Evolutionary conservation across 2,888 invertebrate genomes (phyloP), one percentile per base, ranked within the genome.

Genomic region (Galeruca laticollis): DNA sequence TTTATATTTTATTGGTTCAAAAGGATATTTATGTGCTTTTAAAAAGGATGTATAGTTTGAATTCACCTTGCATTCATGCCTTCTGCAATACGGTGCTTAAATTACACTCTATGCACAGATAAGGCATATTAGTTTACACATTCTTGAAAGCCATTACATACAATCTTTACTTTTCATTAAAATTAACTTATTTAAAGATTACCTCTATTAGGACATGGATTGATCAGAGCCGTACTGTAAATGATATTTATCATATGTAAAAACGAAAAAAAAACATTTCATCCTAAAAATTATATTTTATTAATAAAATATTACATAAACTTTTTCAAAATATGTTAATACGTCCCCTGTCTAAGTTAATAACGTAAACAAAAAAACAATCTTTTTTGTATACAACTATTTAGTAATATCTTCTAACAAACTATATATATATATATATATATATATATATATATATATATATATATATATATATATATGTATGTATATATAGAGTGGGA

Each of bases 1-100:
- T 78, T 73, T 74, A 74, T 72, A 73, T 73, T 76, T 77, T 76
- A 77, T 77, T 76, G 74, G 74, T 76, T 75, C 73, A 71, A 69
- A 68, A 40, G 63, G 70, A 68, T 73, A 74, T 75, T 76, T 76
- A 76, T 72, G 68, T 63, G 64, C 57, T 69, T 76, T 73, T 74
- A n/a, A 72, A 73, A 65, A 61, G 52, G 68, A 72, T 69, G 69
- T 65, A 69, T 62, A 67, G 65, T 72, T 70, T 66, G 61, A 62
- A 65, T 66, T 70, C 66, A 68, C 60, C 51, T 68, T 61, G 64
- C 63, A 26, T 60, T 64, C 51, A 60, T 37, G 60, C 66, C 68
- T 69, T 69, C 62, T 37, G 60, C 54, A 64, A 62, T 66, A 69
- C 59, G 15, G 66, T 54, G 59, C 62, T 69, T 72, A 69, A 69